A percentile compares a stretch with the other conserved stretches of the same genome.
phyloP scores from a whole-genome alignment of 2,888 invertebrate genomes.

The Marasmarcha lunaedactyla region DNA sequence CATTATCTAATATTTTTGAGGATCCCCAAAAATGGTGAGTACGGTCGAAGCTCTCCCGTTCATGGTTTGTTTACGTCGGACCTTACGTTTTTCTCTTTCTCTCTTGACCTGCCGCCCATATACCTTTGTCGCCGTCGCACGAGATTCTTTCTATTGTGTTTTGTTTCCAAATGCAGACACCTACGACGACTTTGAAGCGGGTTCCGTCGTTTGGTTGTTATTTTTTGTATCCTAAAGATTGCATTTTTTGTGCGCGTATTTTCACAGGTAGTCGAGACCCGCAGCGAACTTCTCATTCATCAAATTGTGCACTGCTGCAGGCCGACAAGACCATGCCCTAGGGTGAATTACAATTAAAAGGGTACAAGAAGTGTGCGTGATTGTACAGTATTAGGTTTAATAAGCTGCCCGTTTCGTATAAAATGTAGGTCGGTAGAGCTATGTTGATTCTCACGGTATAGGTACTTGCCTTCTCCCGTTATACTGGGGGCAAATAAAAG shows the following conservation, averaged over 20 bases:
- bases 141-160: constrained; percentile 66
- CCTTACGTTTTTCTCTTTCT: constrained; percentile 47
- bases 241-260: constrained; percentile 50
- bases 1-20: constrained; percentile 33
- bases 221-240: constrained; percentile 52
- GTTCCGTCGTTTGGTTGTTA: constrained; percentile 42
- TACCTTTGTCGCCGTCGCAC: constrained; percentile 57
- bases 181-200: constrained; percentile 51
- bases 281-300: constrained; percentile 34
- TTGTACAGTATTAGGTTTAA: constrained; percentile 43
- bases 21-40: constrained; percentile 67
- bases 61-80: constrained; percentile 66
- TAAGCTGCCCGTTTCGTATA: constrained; percentile 51
- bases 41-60: constrained; percentile 65
- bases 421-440: constrained; percentile 65
- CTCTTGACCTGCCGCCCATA: constrained; percentile 64
- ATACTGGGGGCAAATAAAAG: no score
- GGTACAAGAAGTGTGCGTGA: constrained; percentile 45
- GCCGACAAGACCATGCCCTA: no score
- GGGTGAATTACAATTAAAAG: constrained; percentile 19
- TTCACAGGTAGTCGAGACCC: constrained; percentile 54
- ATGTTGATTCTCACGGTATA: constrained; percentile 50
- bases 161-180: constrained; percentile 68
- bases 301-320: constrained; percentile 11
- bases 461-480: constrained; percentile 34